Base-by-base conservation (phyloP, 2,888 invertebrate species). In the Leptogaster cylindrica region DNA sequence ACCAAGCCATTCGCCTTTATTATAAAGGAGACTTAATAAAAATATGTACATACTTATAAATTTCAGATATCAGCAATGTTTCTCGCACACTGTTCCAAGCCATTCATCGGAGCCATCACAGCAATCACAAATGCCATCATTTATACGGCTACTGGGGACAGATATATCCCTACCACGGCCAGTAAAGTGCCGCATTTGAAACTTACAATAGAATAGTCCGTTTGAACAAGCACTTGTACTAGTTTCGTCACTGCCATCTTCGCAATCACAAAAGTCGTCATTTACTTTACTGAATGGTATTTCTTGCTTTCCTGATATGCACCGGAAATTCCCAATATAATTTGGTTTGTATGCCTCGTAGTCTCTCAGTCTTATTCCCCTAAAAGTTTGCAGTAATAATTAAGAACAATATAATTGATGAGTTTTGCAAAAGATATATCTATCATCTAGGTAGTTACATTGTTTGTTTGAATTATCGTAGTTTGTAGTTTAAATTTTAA, bases 121-220 rank as follows among this genome's bases (percentile, higher is more conserved):
- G 76, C 95, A 95, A 80, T 95, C 95, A 83, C 97, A 97, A 72
- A 96, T 89, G 5, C 93, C 93, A 85, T 97, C 97, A 81, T 96
- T 95, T 0, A 98, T 90, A 77, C 90, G 85, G 71, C 89, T 89
- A 1, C 95, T 92, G 7, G 90, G 87, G 72, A 93, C 84, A 67
- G 73, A 77, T 41, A 80, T 75, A 51, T 79, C 80, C 58, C 74
- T 75, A 14, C 78, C 80, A 41, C 77, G 71, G 0, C 80, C 81
- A 4, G 80, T 80, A 23, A 78, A 74, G 71, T 80, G 81, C 25
- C 81, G 74, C 65, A 79, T 81, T 67, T 78, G 75, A 73, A 77
- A 85, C 78, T 77, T 78, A 68, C 68, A 66, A 77, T 90, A 90
- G 82, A 96, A 97, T 39, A 85, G 83, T 2, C 95, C 93, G 77